Evolutionary conservation across 2,797 vertebrate species (phyloP), one percentile per base, ranked within the genome.

Genomic region (Xenops minutus): DNA sequence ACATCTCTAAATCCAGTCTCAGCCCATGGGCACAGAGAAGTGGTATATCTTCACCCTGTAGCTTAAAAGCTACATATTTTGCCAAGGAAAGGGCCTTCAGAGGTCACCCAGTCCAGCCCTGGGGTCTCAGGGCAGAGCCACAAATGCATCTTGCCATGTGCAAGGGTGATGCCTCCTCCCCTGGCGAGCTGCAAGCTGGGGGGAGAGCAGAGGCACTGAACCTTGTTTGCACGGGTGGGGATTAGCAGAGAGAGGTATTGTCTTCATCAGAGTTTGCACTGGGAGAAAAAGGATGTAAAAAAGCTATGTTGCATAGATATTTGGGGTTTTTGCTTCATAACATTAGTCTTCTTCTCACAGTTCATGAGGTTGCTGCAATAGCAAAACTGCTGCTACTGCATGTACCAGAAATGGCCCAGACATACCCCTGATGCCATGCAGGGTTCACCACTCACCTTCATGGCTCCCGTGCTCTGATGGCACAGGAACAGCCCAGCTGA

Each of bases 381-480:
- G 27, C 10, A 52, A 84, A 74, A 58, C 27, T 0, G 1, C 16
- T 62, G 37, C 43, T 36, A 7, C 11, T 22, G 24, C 2, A 3
- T 3, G 14, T 32, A 49, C 23, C 44, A 63, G 68, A 48, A 69
- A 30, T 9, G 5, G 12, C 34, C 34, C 2, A 0, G 34, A 7
- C 4, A 18, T 13, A 20, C 14, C 36, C 39, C 14, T 68, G 56
- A 10, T 0, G 2, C 30, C 2, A 1, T 1, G 1, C 14, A 26
- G 34, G 44, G 23, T 36, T 75, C 32, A 37, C 30, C 44, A 23
- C 30, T 51, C 13, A 0, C 7, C 64, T 55, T 55, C 59, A 36
- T 0, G 1, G 18, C 37, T 66, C 21, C 36, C 4, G 0, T 10
- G 24, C 29, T 74, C 46, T 27, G 36, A 48, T 1, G 1, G 26